Evolutionary conservation across 2,113 vertebrate species (phyloP).

Genomic region (Motacilla alba): DNA sequence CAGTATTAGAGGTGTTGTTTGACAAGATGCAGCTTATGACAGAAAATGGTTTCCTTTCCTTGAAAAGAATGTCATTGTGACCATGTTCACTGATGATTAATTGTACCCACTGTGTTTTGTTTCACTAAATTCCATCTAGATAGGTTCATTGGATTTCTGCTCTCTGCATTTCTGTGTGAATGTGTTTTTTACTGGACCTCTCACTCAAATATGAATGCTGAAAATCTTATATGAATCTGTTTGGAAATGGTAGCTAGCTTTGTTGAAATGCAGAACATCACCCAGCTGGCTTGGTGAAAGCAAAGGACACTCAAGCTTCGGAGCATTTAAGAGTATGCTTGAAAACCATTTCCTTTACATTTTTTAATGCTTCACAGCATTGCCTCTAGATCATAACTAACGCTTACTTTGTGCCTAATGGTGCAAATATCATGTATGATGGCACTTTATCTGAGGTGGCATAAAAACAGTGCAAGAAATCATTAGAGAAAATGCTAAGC

Average conservation of each 20-base stretch:
- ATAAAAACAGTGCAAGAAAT: constrained; percentile 68
- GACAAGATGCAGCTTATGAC: constrained; percentile 38
- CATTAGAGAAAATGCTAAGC: constrained; percentile 70
- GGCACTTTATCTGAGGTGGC: constrained; percentile 62
- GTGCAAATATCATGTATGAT: constrained; percentile 66
- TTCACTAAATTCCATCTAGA: constrained; percentile 28
- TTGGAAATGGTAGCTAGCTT: constrained; percentile 45
- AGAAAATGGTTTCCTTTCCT: constrained; percentile 7
- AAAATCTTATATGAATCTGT: not conserved
- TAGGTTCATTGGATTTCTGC: not conserved
- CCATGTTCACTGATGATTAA: not conserved
- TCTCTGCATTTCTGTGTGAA: not conserved
- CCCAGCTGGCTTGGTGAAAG: constrained; percentile 1
- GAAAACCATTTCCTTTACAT: constrained; percentile 51
- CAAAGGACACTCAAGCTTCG: constrained; percentile 20
- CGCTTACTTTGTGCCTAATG: constrained; percentile 63
- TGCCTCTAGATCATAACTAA: constrained; percentile 60
- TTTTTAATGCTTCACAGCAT: constrained; percentile 60
- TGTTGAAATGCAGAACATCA: constrained; percentile 20
- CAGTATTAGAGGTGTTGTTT: constrained; percentile 28
- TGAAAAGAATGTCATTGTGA: not conserved
- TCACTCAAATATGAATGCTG: not conserved
- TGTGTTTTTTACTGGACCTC: not conserved
- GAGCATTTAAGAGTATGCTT: not conserved
- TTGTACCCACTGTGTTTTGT: constrained; percentile 34